Evolutionary conservation across 2,888 invertebrate species (phyloP).

Genomic region (Tetrapedia diversipes): DNA sequence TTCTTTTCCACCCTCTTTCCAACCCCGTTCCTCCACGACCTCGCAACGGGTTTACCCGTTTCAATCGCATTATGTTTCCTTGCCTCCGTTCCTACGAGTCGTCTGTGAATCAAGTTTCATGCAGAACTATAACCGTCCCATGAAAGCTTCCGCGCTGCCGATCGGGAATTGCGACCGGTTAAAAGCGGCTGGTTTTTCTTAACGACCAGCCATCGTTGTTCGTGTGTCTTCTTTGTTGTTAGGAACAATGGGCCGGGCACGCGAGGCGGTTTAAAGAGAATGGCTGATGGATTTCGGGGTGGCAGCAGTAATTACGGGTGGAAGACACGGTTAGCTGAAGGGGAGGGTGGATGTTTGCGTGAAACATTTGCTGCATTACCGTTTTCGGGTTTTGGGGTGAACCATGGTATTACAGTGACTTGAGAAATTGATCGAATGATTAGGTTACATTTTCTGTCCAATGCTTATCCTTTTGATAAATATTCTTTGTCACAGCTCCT

Average conservation of each 20-base stretch:
- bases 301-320: constrained; percentile 10
- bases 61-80: constrained; percentile 8
- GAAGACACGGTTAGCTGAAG: not conserved
- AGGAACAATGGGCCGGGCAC: constrained; percentile 13
- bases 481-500: too few species aligned
- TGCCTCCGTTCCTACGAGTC: not conserved
- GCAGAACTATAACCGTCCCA: constrained; percentile 18
- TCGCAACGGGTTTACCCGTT: not conserved
- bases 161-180: constrained; percentile 33
- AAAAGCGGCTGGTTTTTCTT: constrained; percentile 12
- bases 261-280: constrained; percentile 19
- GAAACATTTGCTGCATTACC: not conserved
- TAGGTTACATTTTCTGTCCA: too few species aligned
- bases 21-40: not conserved
- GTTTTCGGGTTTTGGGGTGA: too few species aligned
- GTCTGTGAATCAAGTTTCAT: not conserved
- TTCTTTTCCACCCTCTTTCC: not conserved
- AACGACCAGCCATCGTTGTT: constrained; percentile 11
- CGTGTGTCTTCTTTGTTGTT: constrained; percentile 17
- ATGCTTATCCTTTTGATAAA: too few species aligned
- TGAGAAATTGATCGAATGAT: too few species aligned
- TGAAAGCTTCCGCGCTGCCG: constrained; percentile 13
- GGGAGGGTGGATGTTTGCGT: not conserved
- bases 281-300: constrained; percentile 7
- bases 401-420: too few species aligned